Conservation (phyloP, 1,140 invertebrate genomes). For the Pinna nobilis region DNA sequence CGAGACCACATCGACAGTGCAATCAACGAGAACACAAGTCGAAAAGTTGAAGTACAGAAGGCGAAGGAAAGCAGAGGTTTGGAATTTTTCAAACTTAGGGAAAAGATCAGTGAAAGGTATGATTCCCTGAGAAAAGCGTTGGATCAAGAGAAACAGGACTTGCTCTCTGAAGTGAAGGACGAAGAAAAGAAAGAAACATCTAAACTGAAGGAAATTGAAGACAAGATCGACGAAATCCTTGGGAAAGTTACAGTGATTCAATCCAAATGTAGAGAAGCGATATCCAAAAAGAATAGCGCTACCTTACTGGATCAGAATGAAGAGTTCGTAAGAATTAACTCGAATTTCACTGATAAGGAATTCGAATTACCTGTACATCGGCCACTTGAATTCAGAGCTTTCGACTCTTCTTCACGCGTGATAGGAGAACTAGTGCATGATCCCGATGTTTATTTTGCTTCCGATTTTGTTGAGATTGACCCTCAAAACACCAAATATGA, state of each 20-base stretch:
- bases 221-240: neutral
- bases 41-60: neutral
- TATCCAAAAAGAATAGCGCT: neutral
- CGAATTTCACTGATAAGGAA: neutral
- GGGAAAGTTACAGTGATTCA: neutral
- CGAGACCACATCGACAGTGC: neutral
- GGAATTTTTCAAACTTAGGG: no score
- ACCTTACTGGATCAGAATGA: neutral
- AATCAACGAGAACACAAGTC: neutral
- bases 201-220: neutral
- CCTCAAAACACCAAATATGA: slow-evolving; percentile 10
- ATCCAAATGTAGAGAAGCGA: neutral
- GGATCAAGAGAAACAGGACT: neutral
- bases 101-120: no score
- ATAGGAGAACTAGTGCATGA: neutral
- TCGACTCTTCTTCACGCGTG: no score
- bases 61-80: neutral
- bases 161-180: neutral
- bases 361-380: neutral
- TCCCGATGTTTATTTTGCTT: neutral
- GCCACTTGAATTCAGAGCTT: no score
- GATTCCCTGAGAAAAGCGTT: no score
- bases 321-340: neutral
- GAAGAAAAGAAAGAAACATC: neutral
- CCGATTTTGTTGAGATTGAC: neutral